phyloP scores from a whole-genome alignment of 2,113 vertebrate genomes.

The Stegastes partitus region DNA sequence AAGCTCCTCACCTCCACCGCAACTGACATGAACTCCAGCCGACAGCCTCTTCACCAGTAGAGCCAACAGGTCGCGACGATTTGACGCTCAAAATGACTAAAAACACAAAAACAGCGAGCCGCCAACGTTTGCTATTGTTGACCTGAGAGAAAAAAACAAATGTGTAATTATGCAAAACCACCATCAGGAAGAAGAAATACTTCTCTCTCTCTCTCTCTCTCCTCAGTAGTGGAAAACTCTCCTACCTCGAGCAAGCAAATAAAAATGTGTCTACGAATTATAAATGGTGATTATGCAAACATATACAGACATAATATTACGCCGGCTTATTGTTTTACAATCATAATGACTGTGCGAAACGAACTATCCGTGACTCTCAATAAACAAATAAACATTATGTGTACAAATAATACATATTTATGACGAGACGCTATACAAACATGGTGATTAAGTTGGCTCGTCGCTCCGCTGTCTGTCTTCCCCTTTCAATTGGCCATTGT shows the following conservation, averaged over 20 bases:
- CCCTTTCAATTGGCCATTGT: background rate
- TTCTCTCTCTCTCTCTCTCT: background rate
- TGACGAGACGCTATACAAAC: background rate
- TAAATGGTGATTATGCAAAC: slow-evolving; percentile 43
- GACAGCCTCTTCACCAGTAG: background rate
- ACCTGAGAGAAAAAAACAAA: slow-evolving; percentile 13
- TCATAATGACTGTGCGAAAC: background rate
- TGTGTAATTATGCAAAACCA: slow-evolving; percentile 11
- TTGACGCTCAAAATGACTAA: background rate
- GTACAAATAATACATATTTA: slow-evolving; percentile 19
- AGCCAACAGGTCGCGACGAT: rapidly evolving
- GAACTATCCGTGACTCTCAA: background rate
- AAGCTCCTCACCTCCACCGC: background rate
- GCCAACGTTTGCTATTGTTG: background rate
- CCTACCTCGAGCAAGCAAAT: slow-evolving; percentile 8
- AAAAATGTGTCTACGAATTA: slow-evolving; percentile 9
- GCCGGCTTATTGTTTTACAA: background rate
- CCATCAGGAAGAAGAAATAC: background rate
- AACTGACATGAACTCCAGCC: background rate
- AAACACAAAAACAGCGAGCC: background rate
- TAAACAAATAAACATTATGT: slow-evolving; percentile 3
- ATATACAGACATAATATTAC: background rate
- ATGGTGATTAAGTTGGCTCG: background rate
- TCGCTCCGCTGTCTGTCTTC: background rate
- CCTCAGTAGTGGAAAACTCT: background rate